Conservation (phyloP, 2,113 vertebrate species). For the Cyanoderma ruficeps region DNA sequence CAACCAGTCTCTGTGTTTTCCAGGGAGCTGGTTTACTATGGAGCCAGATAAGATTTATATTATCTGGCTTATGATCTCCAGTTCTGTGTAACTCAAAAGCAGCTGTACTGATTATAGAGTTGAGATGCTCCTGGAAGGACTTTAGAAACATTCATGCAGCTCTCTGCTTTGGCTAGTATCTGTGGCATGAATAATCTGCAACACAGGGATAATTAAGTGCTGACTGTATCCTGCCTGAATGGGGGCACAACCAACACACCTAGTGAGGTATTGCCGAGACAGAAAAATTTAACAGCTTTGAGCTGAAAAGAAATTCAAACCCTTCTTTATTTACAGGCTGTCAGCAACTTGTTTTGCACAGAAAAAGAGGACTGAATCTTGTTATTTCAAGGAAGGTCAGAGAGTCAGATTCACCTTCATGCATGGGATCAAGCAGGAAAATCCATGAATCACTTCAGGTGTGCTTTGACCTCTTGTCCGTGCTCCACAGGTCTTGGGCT, state of each 20-base stretch:
- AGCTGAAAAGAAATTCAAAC: not conserved
- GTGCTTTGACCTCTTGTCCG: not conserved
- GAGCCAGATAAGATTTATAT: not conserved
- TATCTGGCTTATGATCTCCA: not conserved
- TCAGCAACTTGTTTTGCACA: slow-evolving; percentile 3
- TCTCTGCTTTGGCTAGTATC: not conserved
- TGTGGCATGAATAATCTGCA: slow-evolving; percentile 14
- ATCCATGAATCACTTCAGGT: not conserved
- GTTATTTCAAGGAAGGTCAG: not conserved
- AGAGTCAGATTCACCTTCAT: not conserved
- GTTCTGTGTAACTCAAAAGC: not conserved
- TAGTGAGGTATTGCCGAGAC: not conserved
- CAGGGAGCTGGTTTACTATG: not conserved
- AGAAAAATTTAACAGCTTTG: not conserved
- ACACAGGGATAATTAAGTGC: not conserved
- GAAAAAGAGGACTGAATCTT: not conserved
- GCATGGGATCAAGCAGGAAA: not conserved
- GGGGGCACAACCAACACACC: not conserved
- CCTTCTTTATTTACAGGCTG: not conserved
- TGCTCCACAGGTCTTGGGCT: not conserved
- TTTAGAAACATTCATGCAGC: not conserved
- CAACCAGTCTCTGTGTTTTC: not conserved
- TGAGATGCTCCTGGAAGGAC: slow-evolving; percentile 21
- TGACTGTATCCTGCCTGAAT: not conserved
- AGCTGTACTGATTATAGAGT: not conserved